Percentiles rank a stretch among this genome's conserved stretches.
These are phyloP conservation scores for Oreochromis grahami DNA, from an alignment of 2,797 vertebrate genomes.

Conservation along the genomic window DNA sequence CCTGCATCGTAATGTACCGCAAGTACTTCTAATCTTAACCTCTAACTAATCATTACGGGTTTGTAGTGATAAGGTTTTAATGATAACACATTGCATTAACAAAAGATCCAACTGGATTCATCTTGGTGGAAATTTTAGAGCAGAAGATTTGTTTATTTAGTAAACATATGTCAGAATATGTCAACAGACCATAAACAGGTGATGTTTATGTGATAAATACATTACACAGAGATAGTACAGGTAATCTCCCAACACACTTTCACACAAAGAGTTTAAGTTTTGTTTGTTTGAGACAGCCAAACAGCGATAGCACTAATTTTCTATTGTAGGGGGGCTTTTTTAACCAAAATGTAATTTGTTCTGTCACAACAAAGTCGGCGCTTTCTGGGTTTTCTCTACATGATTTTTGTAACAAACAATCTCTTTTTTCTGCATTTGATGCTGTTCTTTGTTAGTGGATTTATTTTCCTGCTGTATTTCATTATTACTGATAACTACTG, in stretches of 20 bases:
- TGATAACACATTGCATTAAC: not conserved
- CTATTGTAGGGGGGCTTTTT: not conserved
- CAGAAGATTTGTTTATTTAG: not conserved
- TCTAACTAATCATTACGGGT: not conserved
- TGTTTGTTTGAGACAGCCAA: not conserved
- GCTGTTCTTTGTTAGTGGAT: not conserved
- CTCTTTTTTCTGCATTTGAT: not conserved
- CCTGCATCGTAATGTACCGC: rapidly evolving
- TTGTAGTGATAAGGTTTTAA: not conserved
- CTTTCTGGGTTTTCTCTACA: not conserved
- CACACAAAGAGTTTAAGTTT: not conserved
- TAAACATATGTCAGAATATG: not conserved
- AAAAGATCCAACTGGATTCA: not conserved
- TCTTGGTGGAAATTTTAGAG: not conserved
- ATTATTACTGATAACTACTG: not conserved
- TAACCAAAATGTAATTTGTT: not conserved
- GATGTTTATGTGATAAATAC: not conserved
- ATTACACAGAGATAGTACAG: not conserved
- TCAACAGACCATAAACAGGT: not conserved
- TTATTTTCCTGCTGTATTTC: not conserved
- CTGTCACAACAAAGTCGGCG: not conserved
- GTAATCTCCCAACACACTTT: not conserved
- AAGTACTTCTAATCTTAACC: not conserved
- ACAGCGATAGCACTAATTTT: not conserved
- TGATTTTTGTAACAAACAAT: not conserved